Percentiles rank a stretch among this genome's conserved stretches.
phyloP scores from a whole-genome alignment of 2,113 vertebrate genomes.

The Rhinolophus ferrumequinum region DNA sequence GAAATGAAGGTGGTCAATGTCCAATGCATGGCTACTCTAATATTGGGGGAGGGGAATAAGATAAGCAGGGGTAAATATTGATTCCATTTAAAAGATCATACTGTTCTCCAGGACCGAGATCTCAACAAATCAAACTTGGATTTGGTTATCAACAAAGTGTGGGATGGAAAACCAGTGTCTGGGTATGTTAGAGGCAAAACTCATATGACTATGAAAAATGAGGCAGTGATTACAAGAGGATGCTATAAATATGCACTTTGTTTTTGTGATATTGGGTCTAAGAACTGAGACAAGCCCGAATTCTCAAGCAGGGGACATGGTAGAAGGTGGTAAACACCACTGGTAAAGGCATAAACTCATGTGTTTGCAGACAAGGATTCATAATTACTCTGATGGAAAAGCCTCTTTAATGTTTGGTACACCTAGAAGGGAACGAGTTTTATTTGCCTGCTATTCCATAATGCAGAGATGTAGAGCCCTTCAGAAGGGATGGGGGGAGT shows the following conservation, averaged over 20 bases:
- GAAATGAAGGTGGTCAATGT: neutral
- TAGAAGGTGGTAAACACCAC: neutral
- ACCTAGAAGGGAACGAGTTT: neutral
- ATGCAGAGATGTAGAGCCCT: neutral
- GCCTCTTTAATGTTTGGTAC: neutral
- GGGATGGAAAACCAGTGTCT: neutral
- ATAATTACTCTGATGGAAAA: neutral
- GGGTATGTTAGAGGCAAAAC: neutral
- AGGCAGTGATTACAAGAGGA: neutral
- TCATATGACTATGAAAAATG: neutral
- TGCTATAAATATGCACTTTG: neutral
- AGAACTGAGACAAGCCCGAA: neutral
- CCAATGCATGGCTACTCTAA: neutral
- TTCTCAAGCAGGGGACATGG: neutral
- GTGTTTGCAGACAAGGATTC: neutral
- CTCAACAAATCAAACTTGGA: neutral
- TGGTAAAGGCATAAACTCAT: neutral
- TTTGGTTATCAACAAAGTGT: neutral
- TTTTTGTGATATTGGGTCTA: neutral
- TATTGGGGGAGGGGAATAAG: neutral
- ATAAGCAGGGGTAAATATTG: neutral
- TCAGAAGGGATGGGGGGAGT: neutral
- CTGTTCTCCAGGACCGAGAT: neutral
- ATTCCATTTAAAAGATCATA: neutral
- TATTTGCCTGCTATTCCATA: neutral